phyloP scores from a whole-genome alignment of 2,888 invertebrate species.

The Dendrolimus houi region DNA sequence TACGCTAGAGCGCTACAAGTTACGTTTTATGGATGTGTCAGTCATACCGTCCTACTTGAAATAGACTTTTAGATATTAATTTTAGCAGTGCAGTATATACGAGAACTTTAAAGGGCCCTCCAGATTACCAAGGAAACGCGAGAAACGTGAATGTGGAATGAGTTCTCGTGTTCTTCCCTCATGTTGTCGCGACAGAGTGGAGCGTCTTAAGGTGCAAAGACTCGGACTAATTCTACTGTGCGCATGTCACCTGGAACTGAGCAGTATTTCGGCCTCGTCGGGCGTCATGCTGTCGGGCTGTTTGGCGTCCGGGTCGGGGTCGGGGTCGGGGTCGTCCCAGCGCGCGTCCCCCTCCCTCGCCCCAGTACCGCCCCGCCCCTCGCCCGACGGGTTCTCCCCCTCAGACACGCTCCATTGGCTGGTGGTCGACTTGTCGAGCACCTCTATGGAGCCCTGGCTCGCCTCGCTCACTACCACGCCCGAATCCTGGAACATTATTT shows the following conservation, averaged over 20 bases:
- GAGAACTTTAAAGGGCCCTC: too few relatives aligned
- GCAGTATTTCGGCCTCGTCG: constrained; percentile 90
- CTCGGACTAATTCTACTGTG: too few relatives aligned
- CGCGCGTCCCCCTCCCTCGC: constrained; percentile 26
- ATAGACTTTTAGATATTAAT: too few relatives aligned
- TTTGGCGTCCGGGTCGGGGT: constrained; percentile 32
- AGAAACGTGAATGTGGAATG: too few relatives aligned
- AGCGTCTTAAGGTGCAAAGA: too few relatives aligned
- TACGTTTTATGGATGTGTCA: too few relatives aligned
- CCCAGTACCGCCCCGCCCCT: constrained; percentile 44
- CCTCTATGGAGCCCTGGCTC: constrained; percentile 73
- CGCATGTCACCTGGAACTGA: constrained; percentile 81
- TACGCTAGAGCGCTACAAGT: too few relatives aligned
- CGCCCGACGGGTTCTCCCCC: constrained; percentile 68
- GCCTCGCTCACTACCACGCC: constrained; percentile 73
- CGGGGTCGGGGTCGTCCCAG: constrained; percentile 32
- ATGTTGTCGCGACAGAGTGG: too few relatives aligned
- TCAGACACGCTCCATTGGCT: constrained; percentile 75
- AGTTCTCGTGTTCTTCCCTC: too few relatives aligned
- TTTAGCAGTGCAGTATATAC: too few relatives aligned
- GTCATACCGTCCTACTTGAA: too few relatives aligned
- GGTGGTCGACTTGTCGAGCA: constrained; percentile 74
- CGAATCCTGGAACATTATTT: constrained; percentile 47
- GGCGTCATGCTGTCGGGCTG: constrained; percentile 82
- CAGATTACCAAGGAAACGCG: too few relatives aligned